Base-by-base conservation (phyloP, 2,113 vertebrate species). In the Arothron firmamentum region DNA sequence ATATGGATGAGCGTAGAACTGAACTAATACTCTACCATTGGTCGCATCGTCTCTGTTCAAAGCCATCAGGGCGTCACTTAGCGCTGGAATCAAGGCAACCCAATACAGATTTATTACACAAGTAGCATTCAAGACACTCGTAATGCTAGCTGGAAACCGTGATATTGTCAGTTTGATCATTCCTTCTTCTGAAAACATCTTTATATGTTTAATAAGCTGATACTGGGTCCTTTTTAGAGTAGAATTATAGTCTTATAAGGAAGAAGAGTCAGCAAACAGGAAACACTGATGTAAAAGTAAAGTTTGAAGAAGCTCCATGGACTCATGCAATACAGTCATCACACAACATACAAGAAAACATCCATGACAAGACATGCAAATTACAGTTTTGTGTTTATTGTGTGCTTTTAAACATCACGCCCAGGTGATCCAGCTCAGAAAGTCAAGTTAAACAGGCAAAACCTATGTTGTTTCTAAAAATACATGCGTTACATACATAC, bases 11-110 rank as follows among this genome's bases (percentile, higher is more conserved):
- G 62, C 80, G 19, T 45, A 82, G 21, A 82, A 77, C 71, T 75
- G 67, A 81, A 85, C 70, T 84, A 84, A 90, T 90, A 90, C 89
- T 87, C 83, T 91, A 90, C 89, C 88, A 85, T 89, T 86, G 77
- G 87, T 68, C 78, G 85, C 83, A 88, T 90, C 88, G 68, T 89
- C 88, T 88, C 87, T 86, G 88, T 85, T 90, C 88, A 91, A 80
- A 88, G 88, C 82, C 89, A 89, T 74, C 88, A 88, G 51, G 82
- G 86, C 89, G 74, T 88, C 88, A 85, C 88, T 88, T 88, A 89
- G 85, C 59, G 85, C 88, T 90, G 88, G 62, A 90, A 91, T 88
- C 88, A 90, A 88, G 87, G 88, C 80, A 90, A 83, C 60, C 67
- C 71, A 38, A 85, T 78, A 62, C 58, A 53, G 85, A 71, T 59